These are phyloP conservation scores for Ancistrus triradiatus DNA, from an alignment of 2,113 vertebrate species.

Conservation along the genomic window DNA sequence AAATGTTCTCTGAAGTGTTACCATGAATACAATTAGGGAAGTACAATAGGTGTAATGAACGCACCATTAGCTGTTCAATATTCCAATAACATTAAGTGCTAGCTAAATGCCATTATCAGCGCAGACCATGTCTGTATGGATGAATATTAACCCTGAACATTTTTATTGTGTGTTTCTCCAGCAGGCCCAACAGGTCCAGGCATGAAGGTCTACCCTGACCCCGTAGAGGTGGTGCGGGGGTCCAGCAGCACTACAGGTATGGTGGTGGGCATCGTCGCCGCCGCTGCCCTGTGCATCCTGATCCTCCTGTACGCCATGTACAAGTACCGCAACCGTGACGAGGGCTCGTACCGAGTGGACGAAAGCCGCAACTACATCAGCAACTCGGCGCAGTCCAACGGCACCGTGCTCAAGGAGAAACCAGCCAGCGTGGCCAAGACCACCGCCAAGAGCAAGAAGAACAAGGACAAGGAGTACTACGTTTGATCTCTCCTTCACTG, in stretches of 20 bases:
- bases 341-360: constrained; percentile 95
- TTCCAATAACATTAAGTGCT: too few relatives aligned
- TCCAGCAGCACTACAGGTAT: constrained; percentile 97
- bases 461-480: constrained; percentile 99
- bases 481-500: constrained; percentile 78
- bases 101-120: too few relatives aligned
- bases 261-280: constrained; percentile 96
- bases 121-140: not conserved
- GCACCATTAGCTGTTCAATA: too few relatives aligned
- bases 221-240: constrained; percentile 87
- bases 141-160: not conserved
- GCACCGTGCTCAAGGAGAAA: constrained; percentile 94
- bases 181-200: constrained; percentile 88
- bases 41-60: too few relatives aligned
- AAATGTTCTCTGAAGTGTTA: too few relatives aligned
- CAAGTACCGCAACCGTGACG: constrained; percentile 97
- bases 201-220: constrained; percentile 79
- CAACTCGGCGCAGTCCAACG: constrained; percentile 98
- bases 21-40: too few relatives aligned
- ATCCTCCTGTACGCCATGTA: constrained; percentile 99
- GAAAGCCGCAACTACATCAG: constrained; percentile 99
- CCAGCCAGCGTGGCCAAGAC: constrained; percentile 87
- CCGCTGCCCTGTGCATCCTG: constrained; percentile 93
- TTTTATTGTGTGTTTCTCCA: constrained; percentile 61
- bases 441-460: constrained; percentile 95